Conservation (phyloP, 2,888 invertebrate species). For the Caradrina clavipalpis region DNA sequence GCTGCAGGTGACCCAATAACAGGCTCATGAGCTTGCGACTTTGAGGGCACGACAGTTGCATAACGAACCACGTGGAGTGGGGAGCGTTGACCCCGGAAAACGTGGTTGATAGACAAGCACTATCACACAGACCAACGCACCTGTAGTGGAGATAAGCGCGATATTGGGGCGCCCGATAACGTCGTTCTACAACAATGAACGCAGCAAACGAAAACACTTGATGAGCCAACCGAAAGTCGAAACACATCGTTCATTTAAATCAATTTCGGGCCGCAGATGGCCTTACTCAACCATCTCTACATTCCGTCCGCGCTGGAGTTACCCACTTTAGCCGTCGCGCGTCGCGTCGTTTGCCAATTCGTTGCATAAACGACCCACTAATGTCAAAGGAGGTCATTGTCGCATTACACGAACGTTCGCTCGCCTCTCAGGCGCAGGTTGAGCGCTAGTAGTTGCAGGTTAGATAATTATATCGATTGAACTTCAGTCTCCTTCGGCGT, state of each 20-base stretch:
- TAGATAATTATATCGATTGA: slow-evolving; percentile 88
- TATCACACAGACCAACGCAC: slow-evolving; percentile 73
- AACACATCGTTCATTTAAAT: slow-evolving; percentile 53
- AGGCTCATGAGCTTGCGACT: slow-evolving; percentile 69
- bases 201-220: slow-evolving; percentile 67
- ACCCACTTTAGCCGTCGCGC: slow-evolving; percentile 77
- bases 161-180: slow-evolving; percentile 77
- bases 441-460: slow-evolving; percentile 76
- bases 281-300: slow-evolving; percentile 83
- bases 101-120: slow-evolving; percentile 79
- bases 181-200: slow-evolving; percentile 66
- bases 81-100: slow-evolving; percentile 83
- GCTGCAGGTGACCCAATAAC: slow-evolving; percentile 67
- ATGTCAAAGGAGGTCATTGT: slow-evolving; percentile 88
- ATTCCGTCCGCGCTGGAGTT: slow-evolving; percentile 78
- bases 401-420: slow-evolving; percentile 79
- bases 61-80: slow-evolving; percentile 82
- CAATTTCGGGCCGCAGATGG: slow-evolving; percentile 68
- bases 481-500: slow-evolving; percentile 87
- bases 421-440: slow-evolving; percentile 59
- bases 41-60: slow-evolving; percentile 74
- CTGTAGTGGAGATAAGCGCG: slow-evolving; percentile 78
- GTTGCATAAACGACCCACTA: slow-evolving; percentile 89
- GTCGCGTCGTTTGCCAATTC: slow-evolving; percentile 77
- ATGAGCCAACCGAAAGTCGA: slow-evolving; percentile 55